Percentiles rank a stretch among this genome's conserved stretches.
Evolutionary conservation across 2,797 vertebrate species (phyloP).

Genomic region (Morus bassanus): DNA sequence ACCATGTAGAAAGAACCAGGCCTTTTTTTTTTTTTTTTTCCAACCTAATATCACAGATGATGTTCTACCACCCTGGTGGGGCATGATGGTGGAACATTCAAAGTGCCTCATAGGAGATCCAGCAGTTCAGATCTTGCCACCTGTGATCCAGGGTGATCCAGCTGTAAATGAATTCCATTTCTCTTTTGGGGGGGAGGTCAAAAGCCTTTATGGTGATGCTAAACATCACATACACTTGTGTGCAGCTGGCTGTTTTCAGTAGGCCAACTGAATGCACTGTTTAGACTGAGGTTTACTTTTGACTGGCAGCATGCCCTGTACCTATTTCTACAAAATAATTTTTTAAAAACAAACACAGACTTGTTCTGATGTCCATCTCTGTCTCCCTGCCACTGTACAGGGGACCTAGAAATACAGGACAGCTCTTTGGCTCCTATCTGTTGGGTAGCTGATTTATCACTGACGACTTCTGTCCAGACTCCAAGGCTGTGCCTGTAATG

Average conservation of each 20-base stretch:
- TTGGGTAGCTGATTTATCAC: background rate
- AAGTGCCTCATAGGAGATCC: background rate
- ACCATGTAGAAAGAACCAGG: background rate
- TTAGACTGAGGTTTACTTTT: background rate
- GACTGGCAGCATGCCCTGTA: background rate
- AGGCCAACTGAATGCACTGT: background rate
- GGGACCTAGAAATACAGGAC: background rate
- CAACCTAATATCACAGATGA: background rate
- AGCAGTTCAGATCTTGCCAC: background rate
- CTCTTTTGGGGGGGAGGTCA: background rate
- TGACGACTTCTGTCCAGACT: background rate
- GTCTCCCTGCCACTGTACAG: background rate
- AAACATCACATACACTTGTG: background rate
- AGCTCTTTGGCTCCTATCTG: background rate
- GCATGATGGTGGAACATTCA: background rate
- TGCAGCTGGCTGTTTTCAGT: conserved; percentile 16
- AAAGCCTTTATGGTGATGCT: background rate
- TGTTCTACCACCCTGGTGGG: background rate
- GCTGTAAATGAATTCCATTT: background rate
- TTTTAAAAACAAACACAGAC: background rate
- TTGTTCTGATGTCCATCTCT: background rate
- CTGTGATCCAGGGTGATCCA: background rate
- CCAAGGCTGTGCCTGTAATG: background rate
- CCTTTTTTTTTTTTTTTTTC: background rate
- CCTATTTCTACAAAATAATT: background rate